Conservation (phyloP, 2,113 vertebrate genomes). For the Conger conger region DNA sequence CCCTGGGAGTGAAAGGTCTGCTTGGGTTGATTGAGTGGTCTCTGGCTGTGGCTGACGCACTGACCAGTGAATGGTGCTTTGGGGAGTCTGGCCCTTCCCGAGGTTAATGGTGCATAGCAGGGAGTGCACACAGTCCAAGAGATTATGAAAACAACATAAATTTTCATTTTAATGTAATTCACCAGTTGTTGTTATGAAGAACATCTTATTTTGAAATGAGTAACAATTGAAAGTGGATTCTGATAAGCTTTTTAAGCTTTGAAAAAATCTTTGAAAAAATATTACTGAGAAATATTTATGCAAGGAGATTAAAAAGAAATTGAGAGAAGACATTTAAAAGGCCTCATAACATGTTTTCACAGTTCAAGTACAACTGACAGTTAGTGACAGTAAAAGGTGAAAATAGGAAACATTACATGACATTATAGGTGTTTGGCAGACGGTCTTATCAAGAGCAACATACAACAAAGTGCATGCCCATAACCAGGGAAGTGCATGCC, state of each 20-base stretch:
- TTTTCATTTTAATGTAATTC: neutral
- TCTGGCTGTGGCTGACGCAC: neutral
- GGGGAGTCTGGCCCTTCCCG: neutral
- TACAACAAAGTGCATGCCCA: no score
- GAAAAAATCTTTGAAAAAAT: neutral
- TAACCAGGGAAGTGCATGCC: no score
- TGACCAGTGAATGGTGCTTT: neutral
- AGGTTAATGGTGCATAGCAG: neutral
- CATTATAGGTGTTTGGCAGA: no score
- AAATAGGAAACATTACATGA: no score
- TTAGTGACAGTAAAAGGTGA: neutral
- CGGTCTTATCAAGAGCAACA: no score
- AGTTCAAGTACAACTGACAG: neutral
- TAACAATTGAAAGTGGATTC: neutral
- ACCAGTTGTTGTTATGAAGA: neutral
- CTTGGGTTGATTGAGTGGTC: neutral
- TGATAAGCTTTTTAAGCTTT: neutral
- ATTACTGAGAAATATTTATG: no score
- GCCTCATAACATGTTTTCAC: neutral
- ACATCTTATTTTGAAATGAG: neutral
- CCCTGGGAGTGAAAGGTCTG: slow-evolving; percentile 7
- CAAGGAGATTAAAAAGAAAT: neutral
- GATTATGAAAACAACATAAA: neutral
- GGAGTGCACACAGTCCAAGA: neutral
- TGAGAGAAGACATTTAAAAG: neutral